Base-by-base conservation (phyloP, 2,888 invertebrate genomes). In the Icerya purchasi region DNA sequence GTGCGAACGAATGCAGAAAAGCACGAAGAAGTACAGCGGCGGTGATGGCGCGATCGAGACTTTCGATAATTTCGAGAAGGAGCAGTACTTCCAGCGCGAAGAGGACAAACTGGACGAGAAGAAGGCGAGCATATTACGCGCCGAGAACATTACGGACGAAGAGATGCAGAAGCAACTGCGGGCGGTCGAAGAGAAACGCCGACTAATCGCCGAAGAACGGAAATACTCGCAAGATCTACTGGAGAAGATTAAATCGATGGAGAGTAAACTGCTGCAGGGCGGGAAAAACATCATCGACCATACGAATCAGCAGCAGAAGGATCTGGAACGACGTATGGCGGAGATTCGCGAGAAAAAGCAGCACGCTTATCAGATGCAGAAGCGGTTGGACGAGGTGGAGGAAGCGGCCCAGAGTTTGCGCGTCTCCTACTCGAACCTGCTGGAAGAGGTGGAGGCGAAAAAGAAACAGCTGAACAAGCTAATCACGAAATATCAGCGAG, bases 401-500 rank as follows among this genome's bases (percentile, higher is more conserved):
- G 89, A 96, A 70, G 88, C 86, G 19, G 87, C 92, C 18, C 76
- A 86, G 56, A 93, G 89, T 68, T 82, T 97, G 59, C 83, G 86
- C 61, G 89, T 86, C 68, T 94, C 92, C 0, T 96, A 89, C 69
- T 81, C 87, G 8, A 88, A 85, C 57, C 74, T 98, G 60, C 92
- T 94, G 69, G 94, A 94, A 70, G 96, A 97, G 73, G 93, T 97
- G 1, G 97, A 98, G 69, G 83, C 90, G 61, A 98, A 97, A 72
- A 88, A 93, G 22, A 87, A 86, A 67, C 91, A 94, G 72, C 73
- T 96, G 59, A 89, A 91, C 69, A 90, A 93, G 72, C 80, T 96
- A 68, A 84, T 89, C 68, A 78, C 82, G 19, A 92, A 92, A 72
- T 78, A 87, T 69, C 79, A 84, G 70, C 76, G 72, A 22, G 73